A percentile compares a stretch with the other conserved stretches of the same genome.
Conservation (phyloP, 1,140 invertebrate genomes). For the Chironomus striatipennis region DNA sequence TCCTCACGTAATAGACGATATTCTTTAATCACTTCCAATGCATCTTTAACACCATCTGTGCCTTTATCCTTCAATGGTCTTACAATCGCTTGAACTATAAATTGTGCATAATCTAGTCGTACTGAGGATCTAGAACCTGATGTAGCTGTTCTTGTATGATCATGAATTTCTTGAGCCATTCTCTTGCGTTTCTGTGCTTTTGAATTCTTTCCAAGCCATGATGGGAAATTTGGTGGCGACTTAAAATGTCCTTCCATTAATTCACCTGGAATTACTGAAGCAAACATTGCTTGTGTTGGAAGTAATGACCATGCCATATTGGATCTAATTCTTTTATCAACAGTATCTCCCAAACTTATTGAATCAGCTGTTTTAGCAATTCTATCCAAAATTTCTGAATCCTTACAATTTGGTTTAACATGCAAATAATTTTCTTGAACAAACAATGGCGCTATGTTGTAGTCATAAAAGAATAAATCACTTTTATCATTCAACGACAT, state of each 20-base stretch:
- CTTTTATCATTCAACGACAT: constrained; percentile 82
- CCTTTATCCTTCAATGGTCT: constrained; percentile 62
- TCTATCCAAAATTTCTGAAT: constrained; percentile 51
- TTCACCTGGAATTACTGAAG: constrained; percentile 83
- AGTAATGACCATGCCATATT: constrained; percentile 81
- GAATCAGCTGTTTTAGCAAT: constrained; percentile 74
- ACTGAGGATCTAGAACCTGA: constrained; percentile 68
- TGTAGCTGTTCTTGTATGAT: constrained; percentile 74
- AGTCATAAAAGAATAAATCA: constrained; percentile 95
- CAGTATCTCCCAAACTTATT: constrained; percentile 76
- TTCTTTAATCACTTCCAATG: constrained; percentile 66
- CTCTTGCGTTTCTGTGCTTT: constrained; percentile 69
- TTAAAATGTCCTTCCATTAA: constrained; percentile 69
- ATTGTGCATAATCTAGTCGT: constrained; percentile 72
- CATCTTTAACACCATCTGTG: constrained; percentile 58
- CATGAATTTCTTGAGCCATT: constrained; percentile 70
- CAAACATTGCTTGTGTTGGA: constrained; percentile 82
- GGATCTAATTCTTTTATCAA: constrained; percentile 71
- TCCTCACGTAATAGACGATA: constrained; percentile 88
- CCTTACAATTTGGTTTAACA: constrained; percentile 52
- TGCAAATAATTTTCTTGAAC: constrained; percentile 95
- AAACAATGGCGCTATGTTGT: constrained; percentile 88
- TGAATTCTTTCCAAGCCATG: constrained; percentile 95
- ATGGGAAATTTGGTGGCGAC: constrained; percentile 80
- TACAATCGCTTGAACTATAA: constrained; percentile 61